Evolutionary conservation across 2,113 vertebrate species (phyloP), one percentile per base, ranked within the genome.

Genomic region (Benitochromis conjunctus): DNA sequence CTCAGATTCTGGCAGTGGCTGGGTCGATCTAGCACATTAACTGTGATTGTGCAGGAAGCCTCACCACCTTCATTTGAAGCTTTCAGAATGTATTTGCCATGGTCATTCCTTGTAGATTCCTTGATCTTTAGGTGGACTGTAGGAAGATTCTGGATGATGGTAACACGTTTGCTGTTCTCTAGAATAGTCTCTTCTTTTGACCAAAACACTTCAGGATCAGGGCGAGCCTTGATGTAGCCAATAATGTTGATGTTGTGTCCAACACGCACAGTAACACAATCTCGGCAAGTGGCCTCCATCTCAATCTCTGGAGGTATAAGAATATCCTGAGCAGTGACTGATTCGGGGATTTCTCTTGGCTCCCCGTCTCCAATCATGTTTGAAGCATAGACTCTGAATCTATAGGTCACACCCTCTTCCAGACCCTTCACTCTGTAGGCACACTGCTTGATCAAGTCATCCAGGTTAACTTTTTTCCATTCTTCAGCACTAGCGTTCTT

Each of bases 291-390:
- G 62, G 97, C 96, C 29, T 98, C 98, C 92, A 99, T 96, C 91
- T 98, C 98, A 84, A 99, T 95, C 96, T 99, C 99, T 86, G 99
- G 99, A 85, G 99, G 99, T 62, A 97, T 97, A 79, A 99, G 97
- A 64, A 99, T 99, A 82, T 99, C 99, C 92, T 99, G 97, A 86
- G 98, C 96, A 91, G 97, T 96, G 69, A 99, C 96, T 57, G 98
- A 97, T 92, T 99, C 97, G 94, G 98, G 96, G 46, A 99, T 83
- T 94, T 99, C 98, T 94, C 97, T 97, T 53, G 97, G 94, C 84
- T 99, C 98, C 93, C 99, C 98, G 66, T 99, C 98, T 93, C 99
- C 99, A 41, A 99, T 96, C 89, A 99, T 98, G 90, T 99, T 99
- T 77, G 96, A 96, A 88, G 98, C 99, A 88, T 94, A 96, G 84